Percentiles rank a stretch among this genome's conserved stretches.
Conservation (phyloP, 2,888 invertebrate species). For the Oscheius sp. region DNA sequence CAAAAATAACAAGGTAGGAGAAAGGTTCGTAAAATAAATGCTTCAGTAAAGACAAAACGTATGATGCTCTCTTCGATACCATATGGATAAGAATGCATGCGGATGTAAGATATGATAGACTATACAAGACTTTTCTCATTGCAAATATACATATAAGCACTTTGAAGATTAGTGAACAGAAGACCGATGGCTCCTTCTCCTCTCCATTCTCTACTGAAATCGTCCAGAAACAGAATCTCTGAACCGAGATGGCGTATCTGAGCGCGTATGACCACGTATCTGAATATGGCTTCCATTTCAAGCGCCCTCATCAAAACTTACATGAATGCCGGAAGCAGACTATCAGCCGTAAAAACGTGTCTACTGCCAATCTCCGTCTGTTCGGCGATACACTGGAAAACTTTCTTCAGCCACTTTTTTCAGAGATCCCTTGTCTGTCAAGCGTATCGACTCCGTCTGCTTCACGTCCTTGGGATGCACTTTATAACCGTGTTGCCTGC, state of each 20-base stretch:
- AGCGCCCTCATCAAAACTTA: neutral
- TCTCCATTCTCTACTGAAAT: constrained; percentile 35
- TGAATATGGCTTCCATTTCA: constrained; percentile 3
- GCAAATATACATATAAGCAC: constrained; percentile 33
- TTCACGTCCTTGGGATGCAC: constrained; percentile 20
- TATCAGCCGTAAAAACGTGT: constrained; percentile 29
- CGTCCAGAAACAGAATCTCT: constrained; percentile 34
- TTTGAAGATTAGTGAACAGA: constrained; percentile 35
- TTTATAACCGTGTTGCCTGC: constrained; percentile 26
- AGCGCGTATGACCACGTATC: constrained; percentile 38
- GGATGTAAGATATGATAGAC: too few species aligned
- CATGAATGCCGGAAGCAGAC: constrained; percentile 38
- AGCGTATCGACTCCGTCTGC: constrained; percentile 21
- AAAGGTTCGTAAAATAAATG: too few species aligned
- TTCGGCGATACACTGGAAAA: constrained; percentile 31
- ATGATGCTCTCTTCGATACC: too few species aligned
- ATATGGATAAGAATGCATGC: too few species aligned
- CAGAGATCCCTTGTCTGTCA: constrained; percentile 2
- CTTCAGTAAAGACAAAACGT: too few species aligned
- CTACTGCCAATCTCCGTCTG: constrained; percentile 22
- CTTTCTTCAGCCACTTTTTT: neutral
- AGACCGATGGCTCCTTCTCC: constrained; percentile 27
- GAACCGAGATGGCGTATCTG: constrained; percentile 37
- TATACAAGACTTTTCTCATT: constrained; percentile 30
- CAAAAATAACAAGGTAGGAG: too few species aligned